phyloP scores from a whole-genome alignment of 1,140 invertebrate genomes.

The Apis mellifera region Amel_HAv3.1 CM009944.2:6599501-6600000 shows the following conservation, averaged over 20 bases:
- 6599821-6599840: constrained; percentile 93
- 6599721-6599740: background rate
- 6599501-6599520: constrained; percentile 87
- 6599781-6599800: constrained; percentile 93
- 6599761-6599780: background rate
- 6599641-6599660: constrained; percentile 74
- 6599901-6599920: constrained; percentile 82
- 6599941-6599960: constrained; percentile 85
- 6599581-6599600: constrained; percentile 73
- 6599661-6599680: constrained; percentile 74
- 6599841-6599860: constrained; percentile 94
- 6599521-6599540: background rate
- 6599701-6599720: constrained; percentile 59
- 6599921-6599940: constrained; percentile 78
- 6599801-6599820: constrained; percentile 97
- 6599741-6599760: background rate
- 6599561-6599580: too few relatives aligned
- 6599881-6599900: constrained; percentile 96
- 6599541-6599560: background rate
- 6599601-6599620: constrained; percentile 78
- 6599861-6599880: constrained; percentile 91
- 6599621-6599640: constrained; percentile 77
- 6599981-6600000: constrained; percentile 86
- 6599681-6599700: constrained; percentile 79
- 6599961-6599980: constrained; percentile 86